Evolutionary conservation across 2,888 invertebrate genomes (phyloP).

Genomic region (Spodoptera exigua): DNA sequence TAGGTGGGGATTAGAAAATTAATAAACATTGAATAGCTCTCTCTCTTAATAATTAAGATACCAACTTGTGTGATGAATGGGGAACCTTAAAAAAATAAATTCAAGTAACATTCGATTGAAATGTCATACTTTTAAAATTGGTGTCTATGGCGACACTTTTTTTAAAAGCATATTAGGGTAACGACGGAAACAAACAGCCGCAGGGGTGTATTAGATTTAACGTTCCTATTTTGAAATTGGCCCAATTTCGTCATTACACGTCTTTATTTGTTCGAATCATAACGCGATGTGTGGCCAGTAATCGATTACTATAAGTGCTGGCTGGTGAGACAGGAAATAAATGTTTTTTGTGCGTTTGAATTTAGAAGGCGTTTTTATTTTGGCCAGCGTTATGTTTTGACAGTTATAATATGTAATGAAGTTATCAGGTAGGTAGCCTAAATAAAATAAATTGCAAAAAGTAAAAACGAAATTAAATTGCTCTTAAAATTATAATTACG

Average conservation of each 20-base stretch:
- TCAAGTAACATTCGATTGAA: slow-evolving; percentile 4
- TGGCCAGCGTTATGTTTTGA: slow-evolving; percentile 34
- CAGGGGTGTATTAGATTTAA: slow-evolving; percentile 46
- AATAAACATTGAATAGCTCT: slow-evolving; percentile 12
- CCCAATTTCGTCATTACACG: slow-evolving; percentile 61
- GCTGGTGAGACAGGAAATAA: slow-evolving; percentile 58
- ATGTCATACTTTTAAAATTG: slow-evolving; percentile 21
- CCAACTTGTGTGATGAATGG: slow-evolving; percentile 3
- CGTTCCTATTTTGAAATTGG: slow-evolving; percentile 51
- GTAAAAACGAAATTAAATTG: no score
- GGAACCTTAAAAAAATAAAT: slow-evolving; percentile 12
- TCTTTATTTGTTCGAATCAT: slow-evolving; percentile 60
- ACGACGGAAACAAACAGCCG: slow-evolving; percentile 49
- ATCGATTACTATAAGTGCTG: slow-evolving; percentile 60
- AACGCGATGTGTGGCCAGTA: slow-evolving; percentile 63
- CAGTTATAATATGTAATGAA: neutral
- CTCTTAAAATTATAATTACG: no score
- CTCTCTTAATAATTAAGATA: slow-evolving; percentile 13
- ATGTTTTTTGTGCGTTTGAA: slow-evolving; percentile 48
- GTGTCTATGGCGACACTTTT: slow-evolving; percentile 13
- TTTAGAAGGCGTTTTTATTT: slow-evolving; percentile 41
- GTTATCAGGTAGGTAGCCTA: neutral
- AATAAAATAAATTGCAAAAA: neutral
- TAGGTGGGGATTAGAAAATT: slow-evolving; percentile 40
- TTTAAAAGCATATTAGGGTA: neutral